Evolutionary conservation across 2,888 invertebrate species (phyloP).

Genomic region (Bombyx huttoni): DNA sequence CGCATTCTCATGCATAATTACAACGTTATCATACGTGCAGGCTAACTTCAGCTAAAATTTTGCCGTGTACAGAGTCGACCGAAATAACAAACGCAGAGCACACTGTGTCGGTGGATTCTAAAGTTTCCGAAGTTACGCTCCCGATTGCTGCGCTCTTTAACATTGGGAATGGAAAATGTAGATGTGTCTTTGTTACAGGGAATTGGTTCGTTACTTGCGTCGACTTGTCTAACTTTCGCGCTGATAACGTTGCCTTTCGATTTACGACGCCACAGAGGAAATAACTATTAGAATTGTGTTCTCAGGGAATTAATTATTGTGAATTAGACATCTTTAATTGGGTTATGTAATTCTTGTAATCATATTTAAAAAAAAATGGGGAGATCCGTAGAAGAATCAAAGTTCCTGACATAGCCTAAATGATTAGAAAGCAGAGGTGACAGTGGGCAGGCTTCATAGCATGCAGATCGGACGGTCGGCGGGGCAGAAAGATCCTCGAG

Average conservation of each 20-base stretch:
- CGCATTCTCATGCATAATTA: conserved; percentile 6
- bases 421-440: too few relatives aligned
- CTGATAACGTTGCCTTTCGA: not conserved
- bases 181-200: not conserved
- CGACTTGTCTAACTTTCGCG: not conserved
- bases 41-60: conserved; percentile 2
- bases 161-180: not conserved
- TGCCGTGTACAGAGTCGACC: conserved; percentile 2
- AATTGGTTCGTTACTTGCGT: not conserved
- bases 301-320: too few relatives aligned
- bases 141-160: not conserved
- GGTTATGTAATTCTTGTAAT: too few relatives aligned
- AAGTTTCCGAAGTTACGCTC: not conserved
- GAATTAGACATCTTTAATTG: too few relatives aligned
- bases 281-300: not conserved
- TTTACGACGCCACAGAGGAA: not conserved
- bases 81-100: conserved; percentile 4
- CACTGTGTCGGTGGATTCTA: conserved; percentile 3
- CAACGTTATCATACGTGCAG: conserved; percentile 5
- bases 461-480: too few relatives aligned
- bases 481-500: too few relatives aligned
- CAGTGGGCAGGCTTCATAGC: too few relatives aligned
- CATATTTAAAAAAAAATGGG: too few relatives aligned
- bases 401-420: too few relatives aligned
- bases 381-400: too few relatives aligned